A percentile compares a stretch with the other conserved stretches of the same genome.
phyloP scores from a whole-genome alignment of 2,113 vertebrate species.

The Cryptomyrus ogoouensis region DNA sequence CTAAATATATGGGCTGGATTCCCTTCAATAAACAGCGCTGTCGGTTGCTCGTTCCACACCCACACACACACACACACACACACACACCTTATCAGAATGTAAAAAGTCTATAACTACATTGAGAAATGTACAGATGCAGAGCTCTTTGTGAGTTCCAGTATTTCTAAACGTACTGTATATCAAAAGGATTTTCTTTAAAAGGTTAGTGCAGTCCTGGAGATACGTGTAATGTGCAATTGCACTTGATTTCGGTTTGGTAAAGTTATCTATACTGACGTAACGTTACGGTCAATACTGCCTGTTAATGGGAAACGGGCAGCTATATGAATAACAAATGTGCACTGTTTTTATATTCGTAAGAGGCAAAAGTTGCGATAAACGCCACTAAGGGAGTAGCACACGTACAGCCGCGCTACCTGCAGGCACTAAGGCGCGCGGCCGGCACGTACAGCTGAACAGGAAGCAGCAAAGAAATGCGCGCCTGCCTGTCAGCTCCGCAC shows the following conservation, averaged over 20 bases:
- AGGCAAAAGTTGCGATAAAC: neutral
- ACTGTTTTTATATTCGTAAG: neutral
- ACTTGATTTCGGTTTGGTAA: slow-evolving; percentile 75
- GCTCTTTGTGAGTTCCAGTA: slow-evolving; percentile 4
- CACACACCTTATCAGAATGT: slow-evolving; percentile 31
- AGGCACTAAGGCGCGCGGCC: neutral
- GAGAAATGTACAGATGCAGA: slow-evolving; percentile 17
- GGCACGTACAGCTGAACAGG: neutral
- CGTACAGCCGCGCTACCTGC: neutral
- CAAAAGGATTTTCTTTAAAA: slow-evolving; percentile 36
- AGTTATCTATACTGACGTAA: slow-evolving; percentile 86
- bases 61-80: slow-evolving; percentile 41
- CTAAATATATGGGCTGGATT: slow-evolving; percentile 87
- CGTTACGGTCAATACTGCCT: slow-evolving; percentile 70
- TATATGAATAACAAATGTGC: slow-evolving; percentile 24
- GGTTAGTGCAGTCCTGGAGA: slow-evolving; percentile 46
- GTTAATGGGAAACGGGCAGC: slow-evolving; percentile 55
- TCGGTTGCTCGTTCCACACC: slow-evolving; percentile 51
- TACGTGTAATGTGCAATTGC: slow-evolving; percentile 58
- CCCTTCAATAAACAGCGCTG: slow-evolving; percentile 66
- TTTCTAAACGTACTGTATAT: slow-evolving; percentile 35
- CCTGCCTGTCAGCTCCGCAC: neutral
- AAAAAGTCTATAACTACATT: slow-evolving; percentile 33
- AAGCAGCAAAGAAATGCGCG: neutral
- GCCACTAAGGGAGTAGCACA: neutral